phyloP scores from a whole-genome alignment of 1,140 invertebrate species.

The Zophobas atratus region DNA sequence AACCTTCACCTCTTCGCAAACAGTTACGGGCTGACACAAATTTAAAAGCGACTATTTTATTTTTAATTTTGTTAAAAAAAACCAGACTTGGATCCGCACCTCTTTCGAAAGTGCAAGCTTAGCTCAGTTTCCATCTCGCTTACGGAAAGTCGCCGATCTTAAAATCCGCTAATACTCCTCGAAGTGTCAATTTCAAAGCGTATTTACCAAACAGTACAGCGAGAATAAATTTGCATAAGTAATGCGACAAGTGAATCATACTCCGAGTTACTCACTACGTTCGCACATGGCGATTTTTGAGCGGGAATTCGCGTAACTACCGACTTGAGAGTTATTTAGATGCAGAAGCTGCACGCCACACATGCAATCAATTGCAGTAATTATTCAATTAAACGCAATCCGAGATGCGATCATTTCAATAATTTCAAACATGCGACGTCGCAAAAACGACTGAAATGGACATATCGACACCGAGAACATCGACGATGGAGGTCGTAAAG shows the following conservation, averaged over 20 bases:
- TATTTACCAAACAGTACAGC: conserved; percentile 3
- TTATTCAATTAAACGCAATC: conserved; percentile 28
- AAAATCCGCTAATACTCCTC: neutral
- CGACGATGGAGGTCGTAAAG: neutral
- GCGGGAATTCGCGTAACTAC: neutral
- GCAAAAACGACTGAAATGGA: conserved; percentile 4
- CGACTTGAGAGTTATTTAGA: too few relatives aligned
- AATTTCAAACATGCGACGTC: conserved; percentile 28
- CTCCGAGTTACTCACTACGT: neutral
- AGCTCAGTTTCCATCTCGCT: too few relatives aligned
- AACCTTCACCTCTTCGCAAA: conserved; percentile 21
- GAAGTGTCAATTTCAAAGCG: conserved; percentile 21
- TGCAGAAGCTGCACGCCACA: neutral
- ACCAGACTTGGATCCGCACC: too few relatives aligned
- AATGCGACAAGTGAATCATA: conserved; percentile 17
- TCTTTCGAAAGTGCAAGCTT: too few relatives aligned
- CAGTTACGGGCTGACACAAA: neutral
- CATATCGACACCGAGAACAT: neutral
- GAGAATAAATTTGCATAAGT: conserved; percentile 44
- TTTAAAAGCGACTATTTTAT: too few relatives aligned
- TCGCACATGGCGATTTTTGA: neutral
- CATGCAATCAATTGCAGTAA: conserved; percentile 23
- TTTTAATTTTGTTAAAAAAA: too few relatives aligned
- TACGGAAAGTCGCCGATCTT: neutral
- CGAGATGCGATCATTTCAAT: conserved; percentile 34